phyloP scores from a whole-genome alignment of 1,140 invertebrate genomes.

The Epicauta chinensis region DNA sequence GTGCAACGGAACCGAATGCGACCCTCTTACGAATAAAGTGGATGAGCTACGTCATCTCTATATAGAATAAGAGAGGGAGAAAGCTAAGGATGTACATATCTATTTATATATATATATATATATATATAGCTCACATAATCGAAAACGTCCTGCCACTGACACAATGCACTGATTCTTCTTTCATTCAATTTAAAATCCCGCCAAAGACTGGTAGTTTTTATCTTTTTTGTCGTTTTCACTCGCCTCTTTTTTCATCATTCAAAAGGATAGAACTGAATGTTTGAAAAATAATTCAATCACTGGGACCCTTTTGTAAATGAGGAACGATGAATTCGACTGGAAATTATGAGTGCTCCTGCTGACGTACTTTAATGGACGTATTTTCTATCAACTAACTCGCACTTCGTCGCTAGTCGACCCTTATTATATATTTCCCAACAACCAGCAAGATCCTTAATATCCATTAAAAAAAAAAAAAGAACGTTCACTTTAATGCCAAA shows the following conservation, averaged over 20 bases:
- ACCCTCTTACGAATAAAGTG: constrained; percentile 4
- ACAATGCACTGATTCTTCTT: constrained; percentile 14
- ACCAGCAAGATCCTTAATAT: too few relatives aligned
- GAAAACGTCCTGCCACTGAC: constrained; percentile 5
- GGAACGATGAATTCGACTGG: constrained; percentile 8
- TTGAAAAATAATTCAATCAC: constrained; percentile 17
- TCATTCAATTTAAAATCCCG: constrained; percentile 14
- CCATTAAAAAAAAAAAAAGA: too few relatives aligned
- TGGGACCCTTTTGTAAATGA: constrained; percentile 10
- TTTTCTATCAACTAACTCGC: too few relatives aligned
- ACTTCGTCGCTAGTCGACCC: too few relatives aligned
- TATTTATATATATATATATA: background rate
- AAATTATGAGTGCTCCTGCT: background rate
- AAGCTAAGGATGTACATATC: background rate
- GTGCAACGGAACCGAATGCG: constrained; percentile 24
- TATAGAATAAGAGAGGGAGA: background rate
- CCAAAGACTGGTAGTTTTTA: constrained; percentile 8
- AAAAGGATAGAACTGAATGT: constrained; percentile 5
- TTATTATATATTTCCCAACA: too few relatives aligned
- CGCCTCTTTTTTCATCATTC: constrained; percentile 1
- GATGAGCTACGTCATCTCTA: constrained; percentile 7
- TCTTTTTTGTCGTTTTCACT: too few relatives aligned
- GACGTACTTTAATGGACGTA: too few relatives aligned
- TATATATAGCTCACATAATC: constrained; percentile 10
- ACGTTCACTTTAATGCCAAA: too few relatives aligned